phyloP scores from a whole-genome alignment of 2,888 invertebrate genomes.

The Synergus gifuensis region DNA sequence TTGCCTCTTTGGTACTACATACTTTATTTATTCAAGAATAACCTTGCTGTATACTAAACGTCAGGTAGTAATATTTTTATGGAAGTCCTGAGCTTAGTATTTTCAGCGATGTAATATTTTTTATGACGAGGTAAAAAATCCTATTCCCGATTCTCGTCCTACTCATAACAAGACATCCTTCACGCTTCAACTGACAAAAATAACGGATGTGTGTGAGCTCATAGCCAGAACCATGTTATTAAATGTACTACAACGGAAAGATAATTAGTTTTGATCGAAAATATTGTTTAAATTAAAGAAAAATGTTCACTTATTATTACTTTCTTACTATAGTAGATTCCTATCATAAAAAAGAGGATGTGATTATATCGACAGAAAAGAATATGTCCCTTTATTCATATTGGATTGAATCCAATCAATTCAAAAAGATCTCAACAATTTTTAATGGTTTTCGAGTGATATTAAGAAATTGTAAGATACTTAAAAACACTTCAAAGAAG shows the following conservation, averaged over 20 bases:
- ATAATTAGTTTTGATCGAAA: background rate
- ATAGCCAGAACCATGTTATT: background rate
- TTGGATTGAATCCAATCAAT: no score
- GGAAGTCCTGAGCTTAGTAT: background rate
- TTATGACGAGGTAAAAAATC: slow-evolving; percentile 4
- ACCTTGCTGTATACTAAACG: background rate
- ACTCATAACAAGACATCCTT: background rate
- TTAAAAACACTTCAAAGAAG: no score
- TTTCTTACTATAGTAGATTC: no score
- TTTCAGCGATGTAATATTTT: background rate
- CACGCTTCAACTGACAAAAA: slow-evolving; percentile 13
- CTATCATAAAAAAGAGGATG: no score
- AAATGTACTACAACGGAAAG: background rate
- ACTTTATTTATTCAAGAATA: slow-evolving; percentile 8
- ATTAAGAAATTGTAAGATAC: no score
- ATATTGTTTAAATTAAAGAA: background rate
- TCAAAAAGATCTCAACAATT: no score
- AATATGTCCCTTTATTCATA: no score
- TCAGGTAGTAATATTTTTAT: slow-evolving; percentile 12
- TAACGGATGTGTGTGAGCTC: background rate
- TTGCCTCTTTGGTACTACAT: background rate
- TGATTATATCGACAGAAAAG: no score
- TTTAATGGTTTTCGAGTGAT: no score
- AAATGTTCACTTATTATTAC: background rate
- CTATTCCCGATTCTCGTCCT: slow-evolving; percentile 1